These are phyloP conservation scores for Parnassius smintheus DNA, from an alignment of 2,888 invertebrate species.

Conservation along the genomic window DNA sequence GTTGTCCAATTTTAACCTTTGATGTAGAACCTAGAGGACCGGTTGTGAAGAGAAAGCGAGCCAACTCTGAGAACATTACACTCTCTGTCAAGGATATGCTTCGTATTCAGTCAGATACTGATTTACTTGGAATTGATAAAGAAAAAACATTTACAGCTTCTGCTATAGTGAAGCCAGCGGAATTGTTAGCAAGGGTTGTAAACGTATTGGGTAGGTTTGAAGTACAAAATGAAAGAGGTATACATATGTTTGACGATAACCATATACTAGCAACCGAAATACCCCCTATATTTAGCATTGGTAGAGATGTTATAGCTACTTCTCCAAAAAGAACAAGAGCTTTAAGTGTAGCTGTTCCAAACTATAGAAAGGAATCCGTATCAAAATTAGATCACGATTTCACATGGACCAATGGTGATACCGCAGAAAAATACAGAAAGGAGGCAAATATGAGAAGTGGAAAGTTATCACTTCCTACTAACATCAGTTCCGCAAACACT, in stretches of 20 bases:
- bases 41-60: slow-evolving; percentile 78
- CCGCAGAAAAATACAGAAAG: slow-evolving; percentile 81
- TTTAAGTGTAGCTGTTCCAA: slow-evolving; percentile 81
- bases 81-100: slow-evolving; percentile 72
- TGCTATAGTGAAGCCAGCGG: slow-evolving; percentile 87
- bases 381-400: slow-evolving; percentile 74
- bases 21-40: slow-evolving; percentile 77
- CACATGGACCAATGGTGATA: slow-evolving; percentile 86
- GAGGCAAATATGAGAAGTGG: slow-evolving; percentile 69
- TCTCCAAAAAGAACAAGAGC: slow-evolving; percentile 80
- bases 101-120: slow-evolving; percentile 89
- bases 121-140: slow-evolving; percentile 88
- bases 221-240: slow-evolving; percentile 75
- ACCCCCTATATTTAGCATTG: slow-evolving; percentile 79
- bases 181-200: slow-evolving; percentile 88
- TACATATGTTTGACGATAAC: slow-evolving; percentile 87
- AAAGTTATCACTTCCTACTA: slow-evolving; percentile 64
- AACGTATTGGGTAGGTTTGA: slow-evolving; percentile 86
- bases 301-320: slow-evolving; percentile 61
- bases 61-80: slow-evolving; percentile 84
- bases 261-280: slow-evolving; percentile 87
- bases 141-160: slow-evolving; percentile 88
- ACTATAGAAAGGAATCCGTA: slow-evolving; percentile 66
- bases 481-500: slow-evolving; percentile 36
- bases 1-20: slow-evolving; percentile 88